These are phyloP conservation scores for Nemapogon koenigi DNA, from an alignment of 2,888 invertebrate genomes.

Conservation along the genomic window DNA sequence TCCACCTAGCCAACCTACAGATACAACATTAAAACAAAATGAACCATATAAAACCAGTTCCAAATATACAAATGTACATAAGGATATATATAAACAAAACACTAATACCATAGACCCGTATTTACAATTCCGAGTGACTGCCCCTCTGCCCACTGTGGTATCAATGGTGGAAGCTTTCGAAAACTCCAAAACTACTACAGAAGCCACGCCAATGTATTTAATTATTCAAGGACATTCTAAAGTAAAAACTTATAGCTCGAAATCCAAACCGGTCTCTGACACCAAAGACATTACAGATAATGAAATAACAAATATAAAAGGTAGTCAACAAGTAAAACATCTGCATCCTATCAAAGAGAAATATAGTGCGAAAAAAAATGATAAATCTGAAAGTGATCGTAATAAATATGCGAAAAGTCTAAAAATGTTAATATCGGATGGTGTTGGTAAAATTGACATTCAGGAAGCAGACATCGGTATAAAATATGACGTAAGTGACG, in stretches of 20 bases:
- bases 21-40: constrained; percentile 26
- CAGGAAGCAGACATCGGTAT: constrained; percentile 65
- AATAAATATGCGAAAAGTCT: constrained; percentile 41
- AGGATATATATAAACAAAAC: constrained; percentile 20
- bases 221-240: constrained; percentile 88
- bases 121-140: constrained; percentile 50
- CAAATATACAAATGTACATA: constrained; percentile 25
- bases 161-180: constrained; percentile 61
- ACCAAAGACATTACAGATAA: constrained; percentile 42
- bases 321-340: constrained; percentile 64
- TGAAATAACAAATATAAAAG: constrained; percentile 57
- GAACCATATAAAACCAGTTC: constrained; percentile 30
- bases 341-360: constrained; percentile 54
- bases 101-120: constrained; percentile 44
- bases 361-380: constrained; percentile 29
- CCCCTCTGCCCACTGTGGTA: constrained; percentile 53
- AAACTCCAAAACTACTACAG: constrained; percentile 40
- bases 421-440: constrained; percentile 40
- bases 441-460: constrained; percentile 57
- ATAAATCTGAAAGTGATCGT: constrained; percentile 27
- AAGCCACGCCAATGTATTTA: constrained; percentile 72
- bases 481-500: constrained; percentile 64
- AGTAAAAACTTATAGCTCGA: constrained; percentile 82
- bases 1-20: constrained; percentile 31
- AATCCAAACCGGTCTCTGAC: constrained; percentile 38